Evolutionary conservation across 2,888 invertebrate genomes (phyloP), one percentile per base, ranked within the genome.

Genomic region (Argyresthia goedartella): DNA sequence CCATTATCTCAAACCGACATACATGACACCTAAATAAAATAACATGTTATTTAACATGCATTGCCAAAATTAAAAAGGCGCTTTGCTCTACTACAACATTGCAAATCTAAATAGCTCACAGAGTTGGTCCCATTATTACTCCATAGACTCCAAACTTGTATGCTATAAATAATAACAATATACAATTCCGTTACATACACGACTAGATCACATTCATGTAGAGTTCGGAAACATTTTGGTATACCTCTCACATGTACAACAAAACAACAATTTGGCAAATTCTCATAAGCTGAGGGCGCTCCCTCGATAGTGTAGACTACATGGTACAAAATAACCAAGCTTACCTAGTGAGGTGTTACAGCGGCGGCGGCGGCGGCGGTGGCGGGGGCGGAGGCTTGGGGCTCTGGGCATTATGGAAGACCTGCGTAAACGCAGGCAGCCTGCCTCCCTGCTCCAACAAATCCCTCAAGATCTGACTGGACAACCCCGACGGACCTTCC

Each of bases 191-290:
- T 86, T 80, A 85, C 85, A 82, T 85, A 86, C 85, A 84, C 71
- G 86, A 85, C 86, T 86, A 86, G 86, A 86, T 85, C 76, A 80
- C 75, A 78, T 82, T 84, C 86, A 86, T 86, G 86, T 75, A 86
- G 84, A 81, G 81, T 86, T 86, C 86, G 85, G 86, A 86, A 85
- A 75, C 64, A 81, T 79, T 85, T 84, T 82, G 84, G 82, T 82
- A 82, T 78, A 81, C 75, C 79, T 74, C 79, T 70, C 70, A 76
- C 67, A 77, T 73, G 59, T 76, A 79, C 76, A 73, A 75, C 71
- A 75, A 75, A 73, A 76, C 73, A 48, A 81, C 74, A 79, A 80
- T 82, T 82, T 82, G 84, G 84, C 82, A 80, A 81, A 53, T 25
- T 41, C 44, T 45, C 74, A 70, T 67, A 64, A 52, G 69, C 46